Conservation (phyloP, 2,113 vertebrate species). For the Illadopsis cleaveri region DNA sequence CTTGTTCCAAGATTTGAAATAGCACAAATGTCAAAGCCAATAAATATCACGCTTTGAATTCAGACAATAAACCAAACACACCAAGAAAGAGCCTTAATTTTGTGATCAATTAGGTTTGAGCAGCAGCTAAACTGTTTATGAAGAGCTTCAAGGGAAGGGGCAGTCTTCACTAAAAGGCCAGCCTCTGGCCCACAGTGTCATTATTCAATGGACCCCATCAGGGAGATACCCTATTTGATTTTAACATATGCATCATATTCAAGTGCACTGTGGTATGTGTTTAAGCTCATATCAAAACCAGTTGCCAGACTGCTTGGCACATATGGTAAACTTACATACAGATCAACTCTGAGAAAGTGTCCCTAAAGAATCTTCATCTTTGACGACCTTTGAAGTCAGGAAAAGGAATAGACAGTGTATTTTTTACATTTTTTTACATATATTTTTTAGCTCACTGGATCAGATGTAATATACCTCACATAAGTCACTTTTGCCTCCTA, state of each 20-base stretch:
- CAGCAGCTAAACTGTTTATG: not conserved
- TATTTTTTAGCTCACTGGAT: not conserved
- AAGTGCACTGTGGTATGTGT: not conserved
- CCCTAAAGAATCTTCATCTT: not conserved
- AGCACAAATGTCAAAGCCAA: conserved; percentile 9
- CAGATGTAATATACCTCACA: not conserved
- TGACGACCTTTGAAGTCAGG: not conserved
- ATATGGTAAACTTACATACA: not conserved
- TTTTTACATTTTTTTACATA: not conserved
- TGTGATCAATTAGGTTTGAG: not conserved
- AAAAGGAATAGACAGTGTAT: not conserved
- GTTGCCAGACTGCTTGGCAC: not conserved
- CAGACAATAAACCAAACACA: not conserved
- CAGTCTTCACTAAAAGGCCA: not conserved
- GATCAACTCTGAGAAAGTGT: not conserved
- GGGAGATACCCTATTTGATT: not conserved
- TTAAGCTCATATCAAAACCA: not conserved
- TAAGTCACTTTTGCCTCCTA: not conserved
- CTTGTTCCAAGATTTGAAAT: conserved; percentile 18
- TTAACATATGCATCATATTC: not conserved
- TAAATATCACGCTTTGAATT: not conserved
- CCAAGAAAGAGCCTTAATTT: not conserved
- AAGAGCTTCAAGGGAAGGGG: not conserved
- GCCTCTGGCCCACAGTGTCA: not conserved
- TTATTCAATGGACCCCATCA: not conserved